Evolutionary conservation across 2,888 invertebrate species (phyloP).

Genomic region (Phanerotoma sp.): DNA sequence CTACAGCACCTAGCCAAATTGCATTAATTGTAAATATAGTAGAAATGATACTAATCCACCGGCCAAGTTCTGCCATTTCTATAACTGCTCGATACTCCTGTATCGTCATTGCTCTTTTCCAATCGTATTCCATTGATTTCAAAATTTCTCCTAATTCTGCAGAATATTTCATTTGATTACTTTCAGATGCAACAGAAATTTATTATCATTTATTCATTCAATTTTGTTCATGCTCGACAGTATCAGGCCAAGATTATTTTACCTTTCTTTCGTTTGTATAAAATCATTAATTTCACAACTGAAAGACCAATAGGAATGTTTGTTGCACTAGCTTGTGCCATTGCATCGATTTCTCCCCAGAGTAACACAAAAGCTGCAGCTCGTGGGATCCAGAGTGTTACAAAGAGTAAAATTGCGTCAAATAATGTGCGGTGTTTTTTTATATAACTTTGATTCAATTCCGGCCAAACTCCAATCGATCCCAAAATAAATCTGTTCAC

Average conservation of each 20-base stretch:
- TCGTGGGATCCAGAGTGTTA: conserved; percentile 28
- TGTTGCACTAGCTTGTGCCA: neutral
- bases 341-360: neutral
- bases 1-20: neutral
- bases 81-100: conserved; percentile 29
- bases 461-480: conserved; percentile 41
- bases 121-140: conserved; percentile 26
- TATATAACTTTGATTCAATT: conserved; percentile 21
- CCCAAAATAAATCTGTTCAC: conserved; percentile 39
- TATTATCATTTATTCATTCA: neutral
- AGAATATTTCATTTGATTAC: neutral
- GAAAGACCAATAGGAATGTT: conserved; percentile 18
- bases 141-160: conserved; percentile 6
- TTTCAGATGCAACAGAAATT: neutral
- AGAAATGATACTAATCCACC: conserved; percentile 30
- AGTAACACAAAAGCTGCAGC: conserved; percentile 11
- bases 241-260: neutral
- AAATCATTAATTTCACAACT: conserved; percentile 16
- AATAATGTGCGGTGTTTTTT: conserved; percentile 24
- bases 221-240: neutral
- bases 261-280: conserved; percentile 19
- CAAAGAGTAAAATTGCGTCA: conserved; percentile 17
- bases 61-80: conserved; percentile 29
- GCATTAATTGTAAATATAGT: conserved; percentile 23
- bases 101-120: conserved; percentile 23